These are phyloP conservation scores for Melieria crassipennis DNA, from an alignment of 2,888 invertebrate species.

Conservation along the genomic window DNA sequence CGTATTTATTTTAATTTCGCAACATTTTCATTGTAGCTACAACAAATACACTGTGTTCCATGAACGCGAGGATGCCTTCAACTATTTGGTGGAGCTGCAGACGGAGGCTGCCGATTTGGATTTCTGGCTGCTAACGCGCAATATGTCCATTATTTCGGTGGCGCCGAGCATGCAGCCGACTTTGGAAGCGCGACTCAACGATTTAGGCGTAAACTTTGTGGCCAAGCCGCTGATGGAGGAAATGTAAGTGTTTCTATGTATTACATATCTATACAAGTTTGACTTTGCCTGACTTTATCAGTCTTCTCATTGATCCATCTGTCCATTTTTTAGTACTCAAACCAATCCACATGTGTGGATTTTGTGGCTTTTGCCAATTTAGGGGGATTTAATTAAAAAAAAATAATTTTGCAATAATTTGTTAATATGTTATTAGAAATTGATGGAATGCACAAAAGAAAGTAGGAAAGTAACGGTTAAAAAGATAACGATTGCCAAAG, in stretches of 20 bases:
- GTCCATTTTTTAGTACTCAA: too few species aligned
- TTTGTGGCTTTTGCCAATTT: too few species aligned
- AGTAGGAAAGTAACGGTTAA: too few species aligned
- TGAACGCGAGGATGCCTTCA: conserved; percentile 53
- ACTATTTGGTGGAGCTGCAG: conserved; percentile 61
- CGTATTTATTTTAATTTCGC: too few species aligned
- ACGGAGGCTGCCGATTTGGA: conserved; percentile 56
- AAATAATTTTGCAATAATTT: background rate
- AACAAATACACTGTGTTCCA: conserved; percentile 62
- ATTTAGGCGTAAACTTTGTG: conserved; percentile 53
- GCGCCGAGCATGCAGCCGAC: conserved; percentile 52
- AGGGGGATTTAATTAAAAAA: background rate
- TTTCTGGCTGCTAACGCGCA: conserved; percentile 63
- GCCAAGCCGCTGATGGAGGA: conserved; percentile 56
- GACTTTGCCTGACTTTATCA: background rate
- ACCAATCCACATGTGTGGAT: too few species aligned
- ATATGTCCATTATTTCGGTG: conserved; percentile 62
- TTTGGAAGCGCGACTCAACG: conserved; percentile 55
- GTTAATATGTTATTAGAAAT: too few species aligned
- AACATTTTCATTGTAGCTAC: conserved; percentile 47
- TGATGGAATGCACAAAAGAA: too few species aligned
- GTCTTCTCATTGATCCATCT: too few species aligned
- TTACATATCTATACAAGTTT: background rate
- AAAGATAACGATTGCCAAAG: too few species aligned
- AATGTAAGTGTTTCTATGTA: conserved; percentile 45